Conservation (phyloP, 2,797 vertebrate genomes). For the Dendrocincla fuliginosa region DNA sequence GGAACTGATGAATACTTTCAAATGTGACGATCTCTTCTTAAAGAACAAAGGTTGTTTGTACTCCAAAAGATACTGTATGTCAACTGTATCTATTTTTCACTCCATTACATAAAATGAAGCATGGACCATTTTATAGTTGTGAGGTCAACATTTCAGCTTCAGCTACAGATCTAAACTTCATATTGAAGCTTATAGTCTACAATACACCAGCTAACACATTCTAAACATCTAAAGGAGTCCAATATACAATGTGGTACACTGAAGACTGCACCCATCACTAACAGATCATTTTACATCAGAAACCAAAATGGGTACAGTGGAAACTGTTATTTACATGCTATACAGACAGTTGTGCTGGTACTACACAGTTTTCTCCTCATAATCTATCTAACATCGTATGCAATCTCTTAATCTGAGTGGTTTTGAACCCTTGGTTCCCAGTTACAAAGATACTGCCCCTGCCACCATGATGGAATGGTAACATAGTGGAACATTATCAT, state of each 20-base stretch:
- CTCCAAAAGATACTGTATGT: background rate
- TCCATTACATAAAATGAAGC: background rate
- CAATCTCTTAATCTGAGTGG: background rate
- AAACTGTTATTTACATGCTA: background rate
- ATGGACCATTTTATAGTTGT: background rate
- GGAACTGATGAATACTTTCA: background rate
- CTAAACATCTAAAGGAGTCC: background rate
- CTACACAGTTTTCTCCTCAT: background rate
- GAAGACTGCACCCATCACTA: rapidly evolving
- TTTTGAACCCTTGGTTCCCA: background rate
- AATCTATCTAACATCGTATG: background rate
- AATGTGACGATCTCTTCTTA: background rate
- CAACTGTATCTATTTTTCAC: background rate
- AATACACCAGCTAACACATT: background rate
- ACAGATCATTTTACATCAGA: background rate
- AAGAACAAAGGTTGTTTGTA: background rate
- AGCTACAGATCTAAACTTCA: background rate
- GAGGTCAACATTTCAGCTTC: background rate
- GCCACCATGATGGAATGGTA: background rate
- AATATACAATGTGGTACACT: background rate
- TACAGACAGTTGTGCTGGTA: background rate
- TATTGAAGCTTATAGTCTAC: background rate
- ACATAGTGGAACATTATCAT: background rate
- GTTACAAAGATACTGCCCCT: background rate
- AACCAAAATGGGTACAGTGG: background rate